Conservation (phyloP, 1,140 invertebrate species). For the Ostrea edulis region DNA sequence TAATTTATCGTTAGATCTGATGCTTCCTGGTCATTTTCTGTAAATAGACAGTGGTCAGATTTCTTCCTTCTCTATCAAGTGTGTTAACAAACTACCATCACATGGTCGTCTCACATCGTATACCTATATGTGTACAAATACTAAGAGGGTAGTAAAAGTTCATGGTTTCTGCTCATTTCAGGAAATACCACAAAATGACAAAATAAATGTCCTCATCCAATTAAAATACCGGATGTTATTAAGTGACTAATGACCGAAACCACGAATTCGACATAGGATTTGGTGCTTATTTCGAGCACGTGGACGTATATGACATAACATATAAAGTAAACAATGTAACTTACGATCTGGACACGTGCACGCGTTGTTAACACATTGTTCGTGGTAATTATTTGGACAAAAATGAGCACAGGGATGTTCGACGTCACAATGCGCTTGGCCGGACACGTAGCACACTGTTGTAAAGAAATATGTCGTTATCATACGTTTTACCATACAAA, state of each 20-base stretch:
- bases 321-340: background rate
- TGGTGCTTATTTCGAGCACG: background rate
- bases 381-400: constrained; percentile 1
- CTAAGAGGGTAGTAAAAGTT: too few species aligned
- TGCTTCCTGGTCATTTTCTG: too few species aligned
- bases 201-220: background rate
- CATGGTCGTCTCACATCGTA: too few species aligned
- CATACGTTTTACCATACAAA: background rate
- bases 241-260: background rate
- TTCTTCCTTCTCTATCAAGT: too few species aligned
- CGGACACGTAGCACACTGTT: background rate
- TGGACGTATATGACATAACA: background rate
- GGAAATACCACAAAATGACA: background rate
- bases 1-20: too few species aligned
- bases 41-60: too few species aligned
- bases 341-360: constrained; percentile 22
- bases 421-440: background rate
- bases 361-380: background rate
- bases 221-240: constrained; percentile 1
- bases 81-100: too few species aligned
- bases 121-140: too few species aligned
- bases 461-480: background rate
- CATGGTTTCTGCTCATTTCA: background rate
- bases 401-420: background rate
- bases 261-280: background rate